Conservation (phyloP, 2,888 invertebrate genomes). For the Listrodromus nycthemerus region DNA sequence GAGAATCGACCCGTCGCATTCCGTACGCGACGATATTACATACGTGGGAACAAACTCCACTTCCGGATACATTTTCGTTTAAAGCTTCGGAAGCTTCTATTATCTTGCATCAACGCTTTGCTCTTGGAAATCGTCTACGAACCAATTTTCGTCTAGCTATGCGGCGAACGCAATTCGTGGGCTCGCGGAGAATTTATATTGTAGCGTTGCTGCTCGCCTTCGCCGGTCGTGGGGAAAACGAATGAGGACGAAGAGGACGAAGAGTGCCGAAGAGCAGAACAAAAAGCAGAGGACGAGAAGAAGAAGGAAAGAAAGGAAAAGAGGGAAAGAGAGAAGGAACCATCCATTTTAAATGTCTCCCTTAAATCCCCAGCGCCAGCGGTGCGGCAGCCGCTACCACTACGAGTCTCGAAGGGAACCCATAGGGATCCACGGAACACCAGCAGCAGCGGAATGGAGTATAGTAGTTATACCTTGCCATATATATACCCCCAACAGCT, state of each 20-base stretch:
- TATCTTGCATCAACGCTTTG: slow-evolving; percentile 9
- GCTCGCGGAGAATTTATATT: slow-evolving; percentile 25
- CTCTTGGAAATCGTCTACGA: slow-evolving; percentile 39
- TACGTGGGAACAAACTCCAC: neutral
- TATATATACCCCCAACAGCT: slow-evolving; percentile 56
- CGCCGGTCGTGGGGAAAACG: slow-evolving; percentile 46
- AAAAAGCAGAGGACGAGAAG: slow-evolving; percentile 24
- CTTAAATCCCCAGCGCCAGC: slow-evolving; percentile 79
- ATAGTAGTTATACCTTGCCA: slow-evolving; percentile 35
- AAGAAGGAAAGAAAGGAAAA: slow-evolving; percentile 46
- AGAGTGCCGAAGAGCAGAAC: slow-evolving; percentile 43
- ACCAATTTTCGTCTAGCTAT: slow-evolving; percentile 30
- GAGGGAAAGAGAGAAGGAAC: slow-evolving; percentile 81
- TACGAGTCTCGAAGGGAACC: slow-evolving; percentile 58
- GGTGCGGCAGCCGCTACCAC: slow-evolving; percentile 76
- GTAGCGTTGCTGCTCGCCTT: slow-evolving; percentile 25
- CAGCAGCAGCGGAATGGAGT: slow-evolving; percentile 38
- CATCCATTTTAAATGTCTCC: slow-evolving; percentile 82
- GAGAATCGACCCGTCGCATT: slow-evolving; percentile 61
- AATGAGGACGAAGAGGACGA: slow-evolving; percentile 51
- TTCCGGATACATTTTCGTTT: neutral
- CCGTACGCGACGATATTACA: slow-evolving; percentile 36
- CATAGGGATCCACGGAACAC: slow-evolving; percentile 55
- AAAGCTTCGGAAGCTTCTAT: slow-evolving; percentile 21
- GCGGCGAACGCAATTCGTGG: slow-evolving; percentile 25